phyloP scores from a whole-genome alignment of 2,797 vertebrate species.

The Labroides dimidiatus region DNA sequence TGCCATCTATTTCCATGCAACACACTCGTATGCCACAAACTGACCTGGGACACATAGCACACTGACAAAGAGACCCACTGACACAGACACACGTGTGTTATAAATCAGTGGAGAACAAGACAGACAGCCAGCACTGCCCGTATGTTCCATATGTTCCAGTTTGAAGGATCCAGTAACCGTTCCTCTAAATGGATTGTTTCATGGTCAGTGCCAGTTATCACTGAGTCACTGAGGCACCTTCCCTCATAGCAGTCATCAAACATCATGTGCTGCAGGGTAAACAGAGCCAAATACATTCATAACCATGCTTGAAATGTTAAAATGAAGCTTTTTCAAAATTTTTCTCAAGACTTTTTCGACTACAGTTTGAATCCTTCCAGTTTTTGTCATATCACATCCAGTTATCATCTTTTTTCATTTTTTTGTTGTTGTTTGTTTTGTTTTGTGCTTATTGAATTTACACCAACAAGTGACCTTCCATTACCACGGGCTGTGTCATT shows the following conservation, averaged over 20 bases:
- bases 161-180: slow-evolving; percentile 1
- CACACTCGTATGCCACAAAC: slow-evolving; percentile 25
- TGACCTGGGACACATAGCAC: slow-evolving; percentile 36
- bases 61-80: slow-evolving; percentile 17
- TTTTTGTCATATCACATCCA: too few species aligned
- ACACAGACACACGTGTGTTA: slow-evolving; percentile 20
- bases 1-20: slow-evolving; percentile 72
- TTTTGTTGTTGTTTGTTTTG: too few species aligned
- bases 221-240: slow-evolving; percentile 14
- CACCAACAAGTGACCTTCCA: not conserved
- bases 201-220: slow-evolving; percentile 42
- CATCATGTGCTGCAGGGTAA: slow-evolving; percentile 26
- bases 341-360: too few species aligned
- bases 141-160: slow-evolving; percentile 13
- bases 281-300: not conserved
- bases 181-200: slow-evolving; percentile 22
- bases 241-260: slow-evolving; percentile 38
- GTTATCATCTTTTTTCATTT: too few species aligned
- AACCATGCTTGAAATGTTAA: too few species aligned
- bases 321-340: too few species aligned
- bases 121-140: not conserved
- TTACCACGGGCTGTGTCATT: too few species aligned
- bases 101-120: slow-evolving; percentile 32
- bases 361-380: too few species aligned
- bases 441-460: not conserved